Conservation (phyloP, 1,140 invertebrate species). For the Drosophila nebulosa region DNA sequence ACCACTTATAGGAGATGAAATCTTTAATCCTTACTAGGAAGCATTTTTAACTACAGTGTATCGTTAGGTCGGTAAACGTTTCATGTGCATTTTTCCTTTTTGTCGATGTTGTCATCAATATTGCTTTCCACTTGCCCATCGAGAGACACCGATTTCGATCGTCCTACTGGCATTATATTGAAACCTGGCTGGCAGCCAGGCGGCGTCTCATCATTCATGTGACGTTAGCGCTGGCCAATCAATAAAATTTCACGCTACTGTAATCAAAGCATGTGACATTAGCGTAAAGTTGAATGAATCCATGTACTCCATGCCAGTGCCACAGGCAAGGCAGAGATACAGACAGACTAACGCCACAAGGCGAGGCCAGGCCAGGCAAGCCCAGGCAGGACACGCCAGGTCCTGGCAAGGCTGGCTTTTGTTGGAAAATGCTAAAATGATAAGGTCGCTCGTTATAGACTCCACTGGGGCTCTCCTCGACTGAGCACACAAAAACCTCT, state of each 20-base stretch:
- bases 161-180: slow-evolving; percentile 3
- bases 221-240: slow-evolving; percentile 66
- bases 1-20: neutral
- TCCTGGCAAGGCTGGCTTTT: slow-evolving; percentile 38
- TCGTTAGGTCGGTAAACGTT: neutral
- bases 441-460: slow-evolving; percentile 59
- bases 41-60: neutral
- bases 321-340: neutral
- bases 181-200: slow-evolving; percentile 18
- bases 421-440: slow-evolving; percentile 48
- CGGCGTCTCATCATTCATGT: slow-evolving; percentile 45
- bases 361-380: neutral
- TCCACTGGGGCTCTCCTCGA: neutral
- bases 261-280: slow-evolving; percentile 80
- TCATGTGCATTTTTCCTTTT: neutral
- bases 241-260: slow-evolving; percentile 80
- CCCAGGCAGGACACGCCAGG: neutral
- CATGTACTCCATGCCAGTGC: slow-evolving; percentile 39
- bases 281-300: slow-evolving; percentile 79
- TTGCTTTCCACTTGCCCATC: slow-evolving; percentile 6
- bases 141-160: neutral
- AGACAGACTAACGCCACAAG: slow-evolving; percentile 4
- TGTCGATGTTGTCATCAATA: slow-evolving; percentile 1
- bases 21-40: too few relatives aligned
- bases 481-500: neutral